Evolutionary conservation across 2,797 vertebrate genomes (phyloP), one percentile per base, ranked within the genome.

Genomic region (Megaceryle alcyon): DNA sequence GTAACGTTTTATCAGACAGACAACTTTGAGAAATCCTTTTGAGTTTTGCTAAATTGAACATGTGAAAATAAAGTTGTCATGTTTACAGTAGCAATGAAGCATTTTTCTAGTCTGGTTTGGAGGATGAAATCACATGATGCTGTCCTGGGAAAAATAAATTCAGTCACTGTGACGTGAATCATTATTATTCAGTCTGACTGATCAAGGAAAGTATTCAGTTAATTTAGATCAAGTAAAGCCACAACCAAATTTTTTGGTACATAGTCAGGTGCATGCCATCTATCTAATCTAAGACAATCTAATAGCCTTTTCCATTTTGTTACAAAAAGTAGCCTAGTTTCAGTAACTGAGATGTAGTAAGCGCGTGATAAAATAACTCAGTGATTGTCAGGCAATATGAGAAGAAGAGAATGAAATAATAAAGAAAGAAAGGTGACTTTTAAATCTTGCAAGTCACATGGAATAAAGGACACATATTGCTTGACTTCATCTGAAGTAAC

Each of bases 141-240:
- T 85, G 35, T 65, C 75, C 72, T 56, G 72, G 91, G 83, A 94
- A 89, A 22, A 78, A 35, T 79, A 82, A 89, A 95, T 95, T 94
- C 81, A 94, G 82, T 92, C 86, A 37, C 76, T 35, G 35, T 80
- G 83, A 97, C 95, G 71, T 56, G 37, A 35, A 91, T 93, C 64
- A 73, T 92, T 89, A 88, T 96, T 92, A 96, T 96, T 96, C 92
- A 95, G 80, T 94, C 61, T 96, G 94, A 96, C 70, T 96, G 94
- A 97, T 96, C 92, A 96, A 92, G 41, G 54, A 86, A 97, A 96
- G 63, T 57, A 87, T 91, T 96, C 35, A 3, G 31, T 96, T 96
- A 80, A 91, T 94, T 97, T 96, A 93, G 63, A 82, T 73, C 64
- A 95, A 95, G 83, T 82, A 85, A 93, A 85, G 23, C 16, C 66